Evolutionary conservation across 2,113 vertebrate genomes (phyloP).

Genomic region (Menura novaehollandiae): DNA sequence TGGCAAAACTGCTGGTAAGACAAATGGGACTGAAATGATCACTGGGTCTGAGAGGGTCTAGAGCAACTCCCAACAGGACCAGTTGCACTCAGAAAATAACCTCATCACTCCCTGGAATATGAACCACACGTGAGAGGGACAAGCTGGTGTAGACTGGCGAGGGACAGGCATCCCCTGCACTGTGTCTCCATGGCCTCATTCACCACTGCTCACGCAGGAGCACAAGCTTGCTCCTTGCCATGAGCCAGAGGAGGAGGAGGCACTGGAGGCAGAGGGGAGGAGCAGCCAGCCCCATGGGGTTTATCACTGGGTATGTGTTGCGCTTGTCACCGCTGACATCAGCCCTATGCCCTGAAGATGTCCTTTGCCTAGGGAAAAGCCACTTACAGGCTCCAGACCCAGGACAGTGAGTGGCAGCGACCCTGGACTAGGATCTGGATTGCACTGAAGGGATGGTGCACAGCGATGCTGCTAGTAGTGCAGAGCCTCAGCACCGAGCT

Average conservation of each 20-base stretch:
- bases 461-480: accelerated
- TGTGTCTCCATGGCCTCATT: not conserved
- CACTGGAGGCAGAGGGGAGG: not conserved
- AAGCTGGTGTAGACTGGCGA: accelerated
- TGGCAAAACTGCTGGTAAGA: not conserved
- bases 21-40: not conserved
- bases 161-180: not conserved
- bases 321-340: not conserved
- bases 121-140: not conserved
- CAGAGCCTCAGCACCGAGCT: not conserved
- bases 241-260: not conserved
- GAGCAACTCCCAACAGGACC: not conserved
- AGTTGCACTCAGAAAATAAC: not conserved
- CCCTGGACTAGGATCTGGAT: accelerated
- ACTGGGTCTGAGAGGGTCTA: not conserved
- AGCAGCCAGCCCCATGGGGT: not conserved
- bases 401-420: accelerated
- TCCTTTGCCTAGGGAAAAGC: not conserved
- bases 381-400: not conserved
- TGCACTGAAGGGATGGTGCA: not conserved
- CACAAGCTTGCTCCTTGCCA: accelerated
- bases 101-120: not conserved
- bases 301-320: not conserved
- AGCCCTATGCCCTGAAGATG: not conserved
- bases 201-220: not conserved